Base-by-base conservation (phyloP, 1,140 invertebrate species). In the Diabrotica virgifera region DNA sequence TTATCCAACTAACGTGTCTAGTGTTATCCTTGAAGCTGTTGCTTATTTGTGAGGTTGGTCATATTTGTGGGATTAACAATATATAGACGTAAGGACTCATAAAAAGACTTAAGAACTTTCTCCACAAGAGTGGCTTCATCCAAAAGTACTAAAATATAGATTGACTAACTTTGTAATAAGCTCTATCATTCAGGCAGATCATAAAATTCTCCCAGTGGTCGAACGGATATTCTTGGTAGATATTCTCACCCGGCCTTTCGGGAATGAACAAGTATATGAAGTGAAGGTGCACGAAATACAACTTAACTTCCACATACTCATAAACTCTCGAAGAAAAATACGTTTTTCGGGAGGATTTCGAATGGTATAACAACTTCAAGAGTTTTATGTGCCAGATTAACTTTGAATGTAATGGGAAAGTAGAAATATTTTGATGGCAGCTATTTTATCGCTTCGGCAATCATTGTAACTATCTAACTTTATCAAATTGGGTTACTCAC, bases 141-240 rank as follows among this genome's bases (percentile, higher is more conserved):
- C 46, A 24, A 59, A 65, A 71, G 67, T 65, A 64, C 63, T 71
- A 67, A 72, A 72, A 67, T 72, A 72, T 72, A 72, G 71, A 72
- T 72, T 72, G 71, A 63, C 68, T 67, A 72, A 72, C 71, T 72
- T 72, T 72, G 69, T 72, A 72, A 72, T 72, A 68, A 67, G 68
- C 70, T 72, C 67, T 68, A 69, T 72, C 67, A 72, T 72, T 67
- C 66, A 72, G 66, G 70, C 68, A 67, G 71, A 66, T 72, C 71
- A 63, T 72, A 72, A 72, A 72, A 72, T 64, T 72, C 71, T 37
- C 53, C 61, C 66, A 72, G 70, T 72, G 69, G 71, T 70, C 64
- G 71, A n/a, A 10, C n/a, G 40, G 40, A 67, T 67, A 67, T 67
- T 67, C 62, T 66, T 60, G 59, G 62, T 40, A 54, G 60, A 65